These are phyloP conservation scores for Penelope pileata DNA, from an alignment of 2,113 vertebrate species.

Conservation along the genomic window DNA sequence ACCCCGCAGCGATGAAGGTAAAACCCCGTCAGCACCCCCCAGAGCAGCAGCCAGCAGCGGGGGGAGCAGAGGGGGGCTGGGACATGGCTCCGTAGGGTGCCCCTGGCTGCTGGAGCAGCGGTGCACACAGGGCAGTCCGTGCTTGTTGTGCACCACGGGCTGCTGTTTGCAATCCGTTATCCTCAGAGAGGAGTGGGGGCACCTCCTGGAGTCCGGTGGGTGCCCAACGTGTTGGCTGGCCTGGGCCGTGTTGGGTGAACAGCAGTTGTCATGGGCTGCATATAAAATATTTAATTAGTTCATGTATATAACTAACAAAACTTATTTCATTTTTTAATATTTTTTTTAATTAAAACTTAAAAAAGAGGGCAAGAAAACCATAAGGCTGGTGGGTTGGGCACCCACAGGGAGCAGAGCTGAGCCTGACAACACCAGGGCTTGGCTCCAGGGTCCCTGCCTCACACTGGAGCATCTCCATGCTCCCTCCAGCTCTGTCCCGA, in stretches of 20 bases:
- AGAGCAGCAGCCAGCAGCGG: neutral
- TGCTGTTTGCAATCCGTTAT: neutral
- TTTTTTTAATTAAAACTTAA: no score
- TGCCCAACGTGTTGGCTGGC: no score
- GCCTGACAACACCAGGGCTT: accelerated
- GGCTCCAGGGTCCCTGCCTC: no score
- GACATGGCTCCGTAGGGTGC: accelerated
- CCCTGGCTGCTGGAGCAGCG: neutral
- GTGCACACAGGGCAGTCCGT: accelerated
- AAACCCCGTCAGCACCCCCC: neutral
- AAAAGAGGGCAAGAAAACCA: no score
- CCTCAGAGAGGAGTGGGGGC: no score
- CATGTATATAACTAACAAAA: no score
- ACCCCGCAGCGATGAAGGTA: conserved; percentile 95
- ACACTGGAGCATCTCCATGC: neutral
- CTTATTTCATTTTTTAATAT: no score
- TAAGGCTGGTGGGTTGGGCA: no score
- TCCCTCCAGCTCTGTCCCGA: neutral
- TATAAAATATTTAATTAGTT: no score
- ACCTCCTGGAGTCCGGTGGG: no score
- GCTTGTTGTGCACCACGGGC: neutral
- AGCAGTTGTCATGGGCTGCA: neutral
- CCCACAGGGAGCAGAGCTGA: neutral
- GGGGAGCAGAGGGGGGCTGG: neutral
- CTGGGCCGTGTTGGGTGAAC: no score